Evolutionary conservation across 2,888 invertebrate species (phyloP).

Genomic region (Ormyrus rosae): DNA sequence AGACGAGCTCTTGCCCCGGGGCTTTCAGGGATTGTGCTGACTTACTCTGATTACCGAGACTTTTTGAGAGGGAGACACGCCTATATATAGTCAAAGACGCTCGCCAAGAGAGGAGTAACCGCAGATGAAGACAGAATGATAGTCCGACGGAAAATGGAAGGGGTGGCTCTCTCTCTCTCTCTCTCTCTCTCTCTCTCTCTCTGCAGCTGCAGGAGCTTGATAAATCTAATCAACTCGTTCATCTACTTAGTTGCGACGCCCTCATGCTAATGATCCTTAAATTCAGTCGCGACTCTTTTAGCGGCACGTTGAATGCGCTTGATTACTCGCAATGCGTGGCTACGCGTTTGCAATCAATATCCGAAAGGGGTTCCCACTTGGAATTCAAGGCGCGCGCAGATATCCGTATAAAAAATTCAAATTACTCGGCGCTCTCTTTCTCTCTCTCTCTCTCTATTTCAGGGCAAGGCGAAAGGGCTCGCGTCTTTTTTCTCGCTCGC

Average conservation of each 20-base stretch:
- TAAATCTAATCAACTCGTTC: conserved; percentile 72
- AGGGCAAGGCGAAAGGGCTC: background rate
- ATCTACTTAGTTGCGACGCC: conserved; percentile 61
- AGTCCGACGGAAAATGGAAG: conserved; percentile 7
- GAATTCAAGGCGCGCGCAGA: conserved; percentile 19
- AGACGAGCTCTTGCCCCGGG: background rate
- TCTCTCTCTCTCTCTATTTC: no score
- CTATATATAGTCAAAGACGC: conserved; percentile 10
- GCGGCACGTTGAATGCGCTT: background rate
- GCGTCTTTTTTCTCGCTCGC: background rate
- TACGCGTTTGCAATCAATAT: conserved; percentile 32
- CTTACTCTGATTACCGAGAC: conserved; percentile 64
- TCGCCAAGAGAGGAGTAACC: background rate
- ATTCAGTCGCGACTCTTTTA: conserved; percentile 62
- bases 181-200: background rate
- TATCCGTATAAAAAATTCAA: no score
- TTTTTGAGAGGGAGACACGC: conserved; percentile 58
- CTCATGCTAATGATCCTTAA: conserved; percentile 64
- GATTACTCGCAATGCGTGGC: conserved; percentile 12
- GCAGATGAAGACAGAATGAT: conserved; percentile 27
- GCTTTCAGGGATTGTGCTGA: conserved; percentile 60
- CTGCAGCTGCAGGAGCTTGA: conserved; percentile 60
- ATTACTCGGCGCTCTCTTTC: no score
- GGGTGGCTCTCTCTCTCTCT: conserved; percentile 60
- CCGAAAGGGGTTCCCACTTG: conserved; percentile 4